Evolutionary conservation across 2,888 invertebrate genomes (phyloP).

Genomic region (Agonopterix alstromeriana): DNA sequence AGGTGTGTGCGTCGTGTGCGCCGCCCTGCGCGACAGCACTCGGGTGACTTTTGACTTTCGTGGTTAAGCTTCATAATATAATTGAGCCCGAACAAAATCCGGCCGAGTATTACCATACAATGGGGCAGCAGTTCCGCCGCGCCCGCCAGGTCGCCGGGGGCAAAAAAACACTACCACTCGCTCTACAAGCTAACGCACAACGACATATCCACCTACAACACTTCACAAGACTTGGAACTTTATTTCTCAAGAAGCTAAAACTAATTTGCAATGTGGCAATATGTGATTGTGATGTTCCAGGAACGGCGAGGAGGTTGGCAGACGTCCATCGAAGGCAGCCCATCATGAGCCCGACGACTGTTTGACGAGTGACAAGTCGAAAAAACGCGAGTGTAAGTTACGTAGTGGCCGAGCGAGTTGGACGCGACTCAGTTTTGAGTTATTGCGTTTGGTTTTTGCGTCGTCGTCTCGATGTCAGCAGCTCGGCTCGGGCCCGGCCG

Average conservation of each 20-base stretch:
- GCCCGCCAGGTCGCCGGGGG: constrained; percentile 53
- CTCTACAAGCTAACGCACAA: constrained; percentile 13
- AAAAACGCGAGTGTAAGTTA: constrained; percentile 64
- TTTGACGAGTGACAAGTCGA: constrained; percentile 70
- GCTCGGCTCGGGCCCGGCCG: background rate
- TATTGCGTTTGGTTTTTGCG: constrained; percentile 34
- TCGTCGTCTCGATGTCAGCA: background rate
- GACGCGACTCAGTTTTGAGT: constrained; percentile 22
- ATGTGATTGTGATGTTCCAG: background rate
- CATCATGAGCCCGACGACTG: constrained; percentile 68
- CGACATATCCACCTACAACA: background rate
- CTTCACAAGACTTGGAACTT: too few species aligned
- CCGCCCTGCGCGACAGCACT: constrained; percentile 34
- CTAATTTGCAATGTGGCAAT: background rate
- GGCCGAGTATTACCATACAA: constrained; percentile 74
- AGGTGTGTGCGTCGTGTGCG: constrained; percentile 4
- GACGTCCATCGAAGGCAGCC: constrained; percentile 70
- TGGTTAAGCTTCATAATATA: constrained; percentile 74
- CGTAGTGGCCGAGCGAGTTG: constrained; percentile 34
- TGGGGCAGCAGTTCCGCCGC: constrained; percentile 69
- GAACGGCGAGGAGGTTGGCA: constrained; percentile 50
- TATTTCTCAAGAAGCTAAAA: too few species aligned
- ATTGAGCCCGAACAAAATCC: constrained; percentile 75
- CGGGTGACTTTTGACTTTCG: constrained; percentile 73
- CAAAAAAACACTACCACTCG: constrained; percentile 71